Evolutionary conservation across 2,113 vertebrate species (phyloP).

Genomic region (Aspidoscelis tigris): DNA sequence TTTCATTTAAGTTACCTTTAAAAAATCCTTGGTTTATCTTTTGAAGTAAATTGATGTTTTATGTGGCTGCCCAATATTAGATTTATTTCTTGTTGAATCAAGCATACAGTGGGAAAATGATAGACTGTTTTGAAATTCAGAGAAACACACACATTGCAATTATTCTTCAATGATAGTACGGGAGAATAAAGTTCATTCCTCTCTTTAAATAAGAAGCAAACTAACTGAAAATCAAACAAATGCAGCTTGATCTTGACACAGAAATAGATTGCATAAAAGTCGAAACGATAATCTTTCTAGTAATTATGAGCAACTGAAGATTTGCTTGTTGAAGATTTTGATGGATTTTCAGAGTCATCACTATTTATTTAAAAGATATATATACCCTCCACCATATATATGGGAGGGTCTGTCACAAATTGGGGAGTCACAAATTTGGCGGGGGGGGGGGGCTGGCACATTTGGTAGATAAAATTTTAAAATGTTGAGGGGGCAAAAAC

Average conservation of each 20-base stretch:
- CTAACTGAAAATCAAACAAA: neutral
- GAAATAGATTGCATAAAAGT: neutral
- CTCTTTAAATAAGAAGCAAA: neutral
- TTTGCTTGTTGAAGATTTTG: no score
- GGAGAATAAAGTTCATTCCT: neutral
- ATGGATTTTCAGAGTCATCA: no score
- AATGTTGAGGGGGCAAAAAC: no score
- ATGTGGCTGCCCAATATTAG: neutral
- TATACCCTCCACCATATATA: no score
- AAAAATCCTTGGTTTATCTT: constrained; percentile 9
- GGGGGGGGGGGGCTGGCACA: no score
- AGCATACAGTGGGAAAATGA: neutral
- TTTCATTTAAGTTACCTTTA: constrained; percentile 30
- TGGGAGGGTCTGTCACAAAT: no score
- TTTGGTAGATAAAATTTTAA: no score
- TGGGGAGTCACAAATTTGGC: no score
- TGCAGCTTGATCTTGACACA: neutral
- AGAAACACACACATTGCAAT: neutral
- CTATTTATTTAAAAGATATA: no score
- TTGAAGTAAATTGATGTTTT: constrained; percentile 16
- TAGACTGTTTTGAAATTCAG: neutral
- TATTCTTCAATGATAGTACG: neutral
- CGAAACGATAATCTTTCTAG: neutral
- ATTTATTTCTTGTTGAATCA: constrained; percentile 1
- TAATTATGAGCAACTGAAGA: no score